These are phyloP conservation scores for Ptilodon capucinus DNA, from an alignment of 2,888 invertebrate genomes.

Conservation along the genomic window DNA sequence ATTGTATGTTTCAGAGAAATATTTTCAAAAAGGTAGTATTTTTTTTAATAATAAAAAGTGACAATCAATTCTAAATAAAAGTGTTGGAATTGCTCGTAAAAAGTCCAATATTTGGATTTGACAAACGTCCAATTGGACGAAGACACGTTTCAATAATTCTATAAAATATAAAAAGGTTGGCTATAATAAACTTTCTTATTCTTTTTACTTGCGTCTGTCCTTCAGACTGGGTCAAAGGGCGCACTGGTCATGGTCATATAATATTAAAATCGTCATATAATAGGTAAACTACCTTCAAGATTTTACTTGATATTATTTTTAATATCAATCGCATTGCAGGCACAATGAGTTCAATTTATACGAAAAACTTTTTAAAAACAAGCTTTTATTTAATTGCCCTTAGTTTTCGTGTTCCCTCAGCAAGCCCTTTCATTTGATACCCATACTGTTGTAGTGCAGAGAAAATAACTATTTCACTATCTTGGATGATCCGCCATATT, in stretches of 20 bases:
- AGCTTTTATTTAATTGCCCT: no score
- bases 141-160: slow-evolving; percentile 16
- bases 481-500: no score
- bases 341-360: slow-evolving; percentile 1
- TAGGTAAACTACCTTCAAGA: slow-evolving; percentile 6
- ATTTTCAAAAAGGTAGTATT: no score
- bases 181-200: slow-evolving; percentile 7
- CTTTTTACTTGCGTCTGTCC: slow-evolving; percentile 9
- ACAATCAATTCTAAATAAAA: neutral
- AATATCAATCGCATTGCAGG: slow-evolving; percentile 1
- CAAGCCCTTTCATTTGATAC: no score
- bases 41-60: neutral
- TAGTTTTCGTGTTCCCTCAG: no score
- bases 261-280: slow-evolving; percentile 11
- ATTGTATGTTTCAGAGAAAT: no score
- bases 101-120: slow-evolving; percentile 17
- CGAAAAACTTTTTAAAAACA: neutral
- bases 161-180: slow-evolving; percentile 11
- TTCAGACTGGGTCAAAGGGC: slow-evolving; percentile 15
- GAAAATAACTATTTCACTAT: no score
- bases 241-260: slow-evolving; percentile 5
- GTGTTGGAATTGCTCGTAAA: neutral
- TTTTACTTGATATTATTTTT: slow-evolving; percentile 12
- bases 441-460: no score
- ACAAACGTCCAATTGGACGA: slow-evolving; percentile 8